These are phyloP conservation scores for Tinamus guttatus DNA, from an alignment of 2,113 vertebrate genomes.

Conservation along the genomic window DNA sequence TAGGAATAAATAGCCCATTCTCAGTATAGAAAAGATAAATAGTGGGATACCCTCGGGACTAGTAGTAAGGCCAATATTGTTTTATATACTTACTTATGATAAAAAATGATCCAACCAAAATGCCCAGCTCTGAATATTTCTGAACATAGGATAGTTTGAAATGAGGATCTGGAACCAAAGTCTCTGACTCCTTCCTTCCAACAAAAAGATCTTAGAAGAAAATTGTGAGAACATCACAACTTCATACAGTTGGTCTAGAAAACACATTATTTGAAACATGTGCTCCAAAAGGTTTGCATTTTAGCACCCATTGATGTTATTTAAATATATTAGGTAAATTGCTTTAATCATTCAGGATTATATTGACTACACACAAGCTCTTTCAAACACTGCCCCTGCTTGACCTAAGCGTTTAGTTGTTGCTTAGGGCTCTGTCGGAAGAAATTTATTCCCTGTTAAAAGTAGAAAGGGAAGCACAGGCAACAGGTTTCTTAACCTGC, in stretches of 20 bases:
- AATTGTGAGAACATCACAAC: background rate
- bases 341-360: background rate
- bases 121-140: background rate
- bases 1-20: constrained; percentile 6
- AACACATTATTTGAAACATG: background rate
- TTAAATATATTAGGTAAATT: background rate
- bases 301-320: background rate
- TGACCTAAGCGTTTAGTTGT: background rate
- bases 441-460: background rate
- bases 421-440: background rate
- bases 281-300: background rate
- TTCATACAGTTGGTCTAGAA: background rate
- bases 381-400: background rate
- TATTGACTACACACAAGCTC: background rate
- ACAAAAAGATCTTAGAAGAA: background rate
- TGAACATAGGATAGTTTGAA: background rate
- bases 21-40: constrained; percentile 3
- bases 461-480: background rate
- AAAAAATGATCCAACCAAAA: background rate
- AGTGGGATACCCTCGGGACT: constrained; percentile 13
- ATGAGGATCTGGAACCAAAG: background rate
- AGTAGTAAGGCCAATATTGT: constrained; percentile 2
- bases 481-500: background rate
- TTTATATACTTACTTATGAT: background rate
- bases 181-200: background rate